Base-by-base conservation (phyloP, 2,888 invertebrate species). In the Lasiommata megera region DNA sequence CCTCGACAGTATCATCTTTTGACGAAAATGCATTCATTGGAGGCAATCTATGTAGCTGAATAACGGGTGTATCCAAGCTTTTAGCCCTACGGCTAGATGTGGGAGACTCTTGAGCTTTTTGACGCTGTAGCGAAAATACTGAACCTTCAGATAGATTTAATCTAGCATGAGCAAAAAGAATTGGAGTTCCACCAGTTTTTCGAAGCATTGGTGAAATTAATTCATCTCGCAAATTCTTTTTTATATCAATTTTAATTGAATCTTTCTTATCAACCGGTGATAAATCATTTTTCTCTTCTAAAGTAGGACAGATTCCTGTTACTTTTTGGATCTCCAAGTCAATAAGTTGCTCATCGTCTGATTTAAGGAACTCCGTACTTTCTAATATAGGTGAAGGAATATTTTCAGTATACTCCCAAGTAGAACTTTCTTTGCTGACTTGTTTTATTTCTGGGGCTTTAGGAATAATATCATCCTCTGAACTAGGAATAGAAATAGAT, bases 11-110 rank as follows among this genome's bases (percentile, higher is more conserved):
- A 75, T 97, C 97, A 76, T 97, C 97, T 83, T 96, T 96, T 18
- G 96, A 96, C 1, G 96, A 97, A 77, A 96, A 96, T 0, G 96
- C 95, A 80, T 96, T 96, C 80, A 95, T 94, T 6, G 96, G 94
- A 12, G 96, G 96, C 40, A 97, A 81, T 71, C 94, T 92, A 78
- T 94, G 95, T 29, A 96, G 83, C 16, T 96, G 94, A 71, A 97
- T 96, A 17, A 96, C 94, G 0, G 96, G 95, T 1, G 96, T 95
- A 71, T 97, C 97, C 64, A 97, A 89, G 59, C 96, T 96, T 82
- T 96, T 96, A 0, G 96, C 95, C 68, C 96, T 92, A 52, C 96
- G 92, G 55, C 95, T 94, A 3, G 94, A 85, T 6, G 94, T 93
- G 3, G 96, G 96, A 0, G 96, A 96, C 64, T 93, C 92, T 69